Evolutionary conservation across 2,888 invertebrate genomes (phyloP).

Genomic region (Neoaliturus tenellus): DNA sequence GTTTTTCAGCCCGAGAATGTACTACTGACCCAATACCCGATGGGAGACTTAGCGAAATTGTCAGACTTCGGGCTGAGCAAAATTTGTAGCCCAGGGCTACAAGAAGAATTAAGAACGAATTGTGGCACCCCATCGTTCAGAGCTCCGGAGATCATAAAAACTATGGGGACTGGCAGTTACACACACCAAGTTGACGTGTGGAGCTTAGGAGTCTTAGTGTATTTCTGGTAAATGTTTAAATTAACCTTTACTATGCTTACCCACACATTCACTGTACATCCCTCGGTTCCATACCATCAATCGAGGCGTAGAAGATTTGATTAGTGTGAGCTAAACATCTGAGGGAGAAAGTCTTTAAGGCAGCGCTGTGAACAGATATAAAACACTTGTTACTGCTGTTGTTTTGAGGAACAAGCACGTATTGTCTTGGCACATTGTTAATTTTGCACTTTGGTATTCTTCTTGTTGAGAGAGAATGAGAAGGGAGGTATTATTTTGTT

Average conservation of each 20-base stretch:
- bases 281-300: neutral
- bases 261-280: neutral
- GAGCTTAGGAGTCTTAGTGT: neutral
- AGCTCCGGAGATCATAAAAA: neutral
- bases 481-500: too few relatives aligned
- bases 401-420: too few relatives aligned
- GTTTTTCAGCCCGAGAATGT: neutral
- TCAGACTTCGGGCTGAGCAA: neutral
- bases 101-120: neutral
- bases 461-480: too few relatives aligned
- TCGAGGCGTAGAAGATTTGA: neutral
- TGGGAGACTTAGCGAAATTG: neutral
- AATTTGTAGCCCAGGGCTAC: neutral
- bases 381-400: too few relatives aligned
- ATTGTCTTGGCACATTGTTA: too few relatives aligned
- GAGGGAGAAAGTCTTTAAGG: too few relatives aligned
- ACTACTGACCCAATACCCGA: neutral
- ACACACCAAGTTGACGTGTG: conserved; percentile 4
- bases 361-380: too few relatives aligned
- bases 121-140: neutral
- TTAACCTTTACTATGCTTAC: neutral
- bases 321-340: neutral
- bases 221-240: neutral
- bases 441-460: too few relatives aligned
- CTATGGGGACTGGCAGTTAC: neutral